Evolutionary conservation across 2,113 vertebrate species (phyloP), one percentile per base, ranked within the genome.

Genomic region (Lepidiolamprologus cunningtoni): DNA sequence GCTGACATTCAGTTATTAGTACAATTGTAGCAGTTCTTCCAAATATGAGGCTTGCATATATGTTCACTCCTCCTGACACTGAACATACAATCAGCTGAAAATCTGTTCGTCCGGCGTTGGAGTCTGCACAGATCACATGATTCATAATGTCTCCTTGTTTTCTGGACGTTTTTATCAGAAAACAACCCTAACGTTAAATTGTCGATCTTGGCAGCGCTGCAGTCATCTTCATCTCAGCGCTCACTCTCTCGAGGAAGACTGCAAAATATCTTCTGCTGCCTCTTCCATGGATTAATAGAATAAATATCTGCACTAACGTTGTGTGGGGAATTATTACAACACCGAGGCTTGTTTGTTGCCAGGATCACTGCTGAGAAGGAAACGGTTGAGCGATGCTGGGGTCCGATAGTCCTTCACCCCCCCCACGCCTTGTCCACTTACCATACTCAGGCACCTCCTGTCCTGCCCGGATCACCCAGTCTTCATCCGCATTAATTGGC

Each of bases 401-500:
- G 90, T 93, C 87, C 83, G 85, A 76, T 61, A 79, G 78, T 91
- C 90, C 87, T 86, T 90, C 81, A 87, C 87, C 92, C 91, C 89
- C 89, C 89, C 88, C 71, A 47, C 42, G 83, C 89, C 87, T 82
- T 84, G 89, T 93, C 87, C 92, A 89, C 91, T 86, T 88, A 81
- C 92, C 52, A 58, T 58, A 85, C 86, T 83, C 86, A 91, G 91
- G 91, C 93, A 90, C 89, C 93, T 91, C 93, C 92, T 92, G 92
- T 94, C 91, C 93, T 86, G 93, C 92, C 88, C 90, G 58, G 88
- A 96, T 96, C 95, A 92, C 94, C 91, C 96, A 94, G 97, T 97
- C 93, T 94, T 96, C 95, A 96, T 93, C 94, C 95, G 57, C 96
- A 98, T 98, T 98, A 98, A 98, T 98, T 98, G 97, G 97, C 96